phyloP scores from a whole-genome alignment of 2,113 vertebrate species.

The Corythornis cristatus region DNA sequence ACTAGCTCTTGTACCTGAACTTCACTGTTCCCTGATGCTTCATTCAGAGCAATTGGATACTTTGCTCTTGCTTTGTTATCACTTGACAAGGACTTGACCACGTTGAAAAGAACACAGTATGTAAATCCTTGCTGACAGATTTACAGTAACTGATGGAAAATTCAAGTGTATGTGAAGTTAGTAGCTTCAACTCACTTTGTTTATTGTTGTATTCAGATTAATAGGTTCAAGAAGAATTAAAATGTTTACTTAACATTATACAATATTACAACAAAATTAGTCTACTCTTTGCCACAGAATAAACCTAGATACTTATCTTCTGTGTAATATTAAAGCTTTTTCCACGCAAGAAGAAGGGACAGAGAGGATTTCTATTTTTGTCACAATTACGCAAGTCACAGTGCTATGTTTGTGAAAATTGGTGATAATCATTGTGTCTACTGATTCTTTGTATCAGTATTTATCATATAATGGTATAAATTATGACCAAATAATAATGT shows the following conservation, averaged over 20 bases:
- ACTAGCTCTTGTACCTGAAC: rapidly evolving
- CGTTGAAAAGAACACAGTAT: neutral
- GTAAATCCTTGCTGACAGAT: neutral
- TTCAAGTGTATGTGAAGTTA: neutral
- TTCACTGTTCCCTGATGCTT: neutral
- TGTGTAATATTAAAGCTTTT: neutral
- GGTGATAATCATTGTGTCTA: neutral
- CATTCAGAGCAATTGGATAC: neutral
- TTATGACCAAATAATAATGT: neutral
- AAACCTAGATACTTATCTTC: no score
- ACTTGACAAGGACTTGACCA: neutral
- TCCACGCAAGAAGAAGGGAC: neutral
- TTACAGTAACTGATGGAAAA: neutral
- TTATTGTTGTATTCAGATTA: neutral
- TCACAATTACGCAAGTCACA: neutral
- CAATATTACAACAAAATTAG: rapidly evolving
- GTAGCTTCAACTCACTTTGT: neutral
- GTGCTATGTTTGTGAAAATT: neutral
- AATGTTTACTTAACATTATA: neutral
- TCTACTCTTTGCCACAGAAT: neutral
- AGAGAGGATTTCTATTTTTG: neutral
- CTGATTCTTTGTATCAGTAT: neutral
- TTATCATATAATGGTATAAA: neutral
- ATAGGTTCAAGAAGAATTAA: neutral
- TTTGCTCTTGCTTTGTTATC: neutral